Conservation (phyloP, 1,140 invertebrate species). For the Drosophila busckii region DNA sequence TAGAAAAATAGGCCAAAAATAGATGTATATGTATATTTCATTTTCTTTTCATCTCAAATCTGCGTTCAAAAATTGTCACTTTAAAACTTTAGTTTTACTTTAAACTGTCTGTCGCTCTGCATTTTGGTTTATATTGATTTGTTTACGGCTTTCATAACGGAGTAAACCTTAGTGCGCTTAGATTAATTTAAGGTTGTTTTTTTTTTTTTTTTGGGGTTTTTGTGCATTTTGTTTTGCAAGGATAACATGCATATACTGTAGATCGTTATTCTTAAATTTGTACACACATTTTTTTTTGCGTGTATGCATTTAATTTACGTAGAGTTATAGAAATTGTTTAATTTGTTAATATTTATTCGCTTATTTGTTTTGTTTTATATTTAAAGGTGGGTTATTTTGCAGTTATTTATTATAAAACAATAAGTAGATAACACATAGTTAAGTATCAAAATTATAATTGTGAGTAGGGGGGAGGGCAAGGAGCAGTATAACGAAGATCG, state of each 20-base stretch:
- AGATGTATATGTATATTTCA: constrained; percentile 60
- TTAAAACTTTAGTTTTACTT: constrained; percentile 51
- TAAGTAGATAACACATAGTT: too few species aligned
- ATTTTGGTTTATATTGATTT: constrained; percentile 33
- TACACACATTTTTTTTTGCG: constrained; percentile 40
- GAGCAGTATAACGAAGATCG: constrained; percentile 31
- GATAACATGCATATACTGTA: constrained; percentile 45
- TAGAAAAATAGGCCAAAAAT: constrained; percentile 77
- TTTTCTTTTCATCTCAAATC: constrained; percentile 40
- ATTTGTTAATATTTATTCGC: constrained; percentile 35
- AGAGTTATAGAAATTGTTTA: constrained; percentile 36
- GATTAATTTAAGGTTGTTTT: constrained; percentile 16
- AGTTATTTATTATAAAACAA: constrained; percentile 56
- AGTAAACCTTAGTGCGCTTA: constrained; percentile 33
- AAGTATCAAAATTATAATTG: constrained; percentile 24
- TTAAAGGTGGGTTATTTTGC: constrained; percentile 77
- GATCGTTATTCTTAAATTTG: constrained; percentile 31
- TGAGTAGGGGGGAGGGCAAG: too few species aligned
- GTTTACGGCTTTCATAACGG: constrained; percentile 22
- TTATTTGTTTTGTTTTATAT: constrained; percentile 56
- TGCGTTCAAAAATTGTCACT: constrained; percentile 59
- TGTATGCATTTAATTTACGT: constrained; percentile 38
- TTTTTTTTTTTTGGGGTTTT: constrained; percentile 30
- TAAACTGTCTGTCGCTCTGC: constrained; percentile 39
- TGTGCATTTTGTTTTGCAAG: constrained; percentile 54